Percentiles rank a stretch among this genome's conserved stretches.
Conservation (phyloP, 2,888 invertebrate genomes). For the Pterobdella sp. region DNA sequence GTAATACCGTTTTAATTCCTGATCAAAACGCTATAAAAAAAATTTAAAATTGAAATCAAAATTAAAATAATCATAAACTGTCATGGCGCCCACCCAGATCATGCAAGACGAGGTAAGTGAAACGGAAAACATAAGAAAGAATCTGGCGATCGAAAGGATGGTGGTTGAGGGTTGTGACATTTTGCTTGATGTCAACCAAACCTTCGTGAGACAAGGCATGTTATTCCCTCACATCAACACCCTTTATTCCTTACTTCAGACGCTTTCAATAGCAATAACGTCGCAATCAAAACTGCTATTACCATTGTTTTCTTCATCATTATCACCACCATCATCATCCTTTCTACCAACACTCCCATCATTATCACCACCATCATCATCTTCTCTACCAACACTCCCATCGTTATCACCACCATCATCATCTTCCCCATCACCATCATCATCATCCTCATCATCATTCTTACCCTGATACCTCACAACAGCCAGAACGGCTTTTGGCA, state of each 20-base stretch:
- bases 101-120: conserved; percentile 85
- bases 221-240: background rate
- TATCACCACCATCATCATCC: background rate
- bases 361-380: background rate
- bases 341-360: background rate
- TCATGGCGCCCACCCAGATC: no score
- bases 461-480: background rate
- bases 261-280: no score
- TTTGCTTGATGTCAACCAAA: conserved; percentile 81
- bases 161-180: conserved; percentile 89
- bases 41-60: no score
- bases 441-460: background rate
- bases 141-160: conserved; percentile 82
- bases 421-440: background rate
- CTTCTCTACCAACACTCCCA: background rate
- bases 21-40: no score
- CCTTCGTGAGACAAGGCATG: conserved; percentile 76
- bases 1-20: no score
- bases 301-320: background rate
- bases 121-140: conserved; percentile 82
- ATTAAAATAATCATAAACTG: no score
- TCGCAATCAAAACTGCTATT: no score
- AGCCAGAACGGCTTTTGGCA: background rate
- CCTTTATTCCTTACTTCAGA: background rate
- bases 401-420: background rate